Evolutionary conservation across 2,888 invertebrate genomes (phyloP), one percentile per base, ranked within the genome.

Genomic region (Beris morrisii): DNA sequence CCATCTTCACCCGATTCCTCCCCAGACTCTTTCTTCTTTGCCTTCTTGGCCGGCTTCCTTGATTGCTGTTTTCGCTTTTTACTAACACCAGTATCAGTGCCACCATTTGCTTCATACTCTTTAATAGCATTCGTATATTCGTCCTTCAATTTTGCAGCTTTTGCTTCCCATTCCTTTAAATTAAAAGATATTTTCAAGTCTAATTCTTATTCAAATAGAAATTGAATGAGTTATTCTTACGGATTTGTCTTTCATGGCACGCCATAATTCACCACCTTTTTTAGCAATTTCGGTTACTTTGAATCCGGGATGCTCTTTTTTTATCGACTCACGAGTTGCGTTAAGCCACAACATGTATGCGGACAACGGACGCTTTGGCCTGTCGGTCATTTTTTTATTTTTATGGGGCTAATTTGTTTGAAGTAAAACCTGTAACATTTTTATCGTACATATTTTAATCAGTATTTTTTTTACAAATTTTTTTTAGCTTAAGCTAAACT

Each of bases 311-410:
- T 92, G 86, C 59, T 94, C 92, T 32, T 88, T 82, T 80, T 96
- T 96, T 70, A 97, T 92, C 71, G 85, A 82, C 74, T 93, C 92
- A 71, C 97, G 85, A 69, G 86, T 88, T 71, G 90, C 93, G 79
- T 92, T 95, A 72, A 97, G 84, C 94, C 95, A 98, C 70, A 97
- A 78, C 89, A 98, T 93, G 79, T 93, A 98, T 4, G 95, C 95
- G 57, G 95, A 89, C 76, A 88, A 85, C 48, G 96, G 91, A 77
- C 95, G 87, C 82, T 97, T 98, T 44, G 97, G 97, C 81, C 86
- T 97, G 91, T 83, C 88, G 87, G 77, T 88, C 89, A 83, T 91
- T 87, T 83, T 91, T 86, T 38, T 38, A 2, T 22, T 22, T 22
- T 22, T 22, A 22, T 22, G 22, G 22, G 22, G 22, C 22, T 22